A percentile compares a stretch with the other conserved stretches of the same genome.
These are phyloP conservation scores for Drosophila mayri DNA, from an alignment of 1,140 invertebrate genomes.

Conservation along the genomic window DNA sequence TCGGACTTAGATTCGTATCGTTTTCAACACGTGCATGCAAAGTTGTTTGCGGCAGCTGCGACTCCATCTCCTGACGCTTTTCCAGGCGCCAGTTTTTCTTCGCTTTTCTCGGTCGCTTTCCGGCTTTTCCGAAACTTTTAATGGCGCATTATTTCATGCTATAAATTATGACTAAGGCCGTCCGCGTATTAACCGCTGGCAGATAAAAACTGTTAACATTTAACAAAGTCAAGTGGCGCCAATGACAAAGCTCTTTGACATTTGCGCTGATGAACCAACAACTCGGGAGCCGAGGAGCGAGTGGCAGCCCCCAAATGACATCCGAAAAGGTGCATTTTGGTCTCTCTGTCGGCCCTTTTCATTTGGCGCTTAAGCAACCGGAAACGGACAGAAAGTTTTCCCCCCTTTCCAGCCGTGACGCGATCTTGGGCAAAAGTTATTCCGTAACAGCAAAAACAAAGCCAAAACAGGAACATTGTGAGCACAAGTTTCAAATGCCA, in stretches of 20 bases:
- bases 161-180: conserved; percentile 75
- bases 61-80: conserved; percentile 15
- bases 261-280: conserved; percentile 48
- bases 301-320: conserved; percentile 8
- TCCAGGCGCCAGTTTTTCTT: conserved; percentile 40
- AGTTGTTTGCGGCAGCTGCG: conserved; percentile 67
- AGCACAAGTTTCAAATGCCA: conserved; percentile 76
- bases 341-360: conserved; percentile 17
- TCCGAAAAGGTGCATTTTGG: conserved; percentile 25
- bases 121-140: conserved; percentile 66
- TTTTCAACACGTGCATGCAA: conserved; percentile 81
- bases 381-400: conserved; percentile 41
- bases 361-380: conserved; percentile 43
- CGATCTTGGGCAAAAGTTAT: conserved; percentile 49
- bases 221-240: conserved; percentile 63
- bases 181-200: conserved; percentile 50
- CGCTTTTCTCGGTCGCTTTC: conserved; percentile 8
- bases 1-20: conserved; percentile 77
- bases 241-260: conserved; percentile 54
- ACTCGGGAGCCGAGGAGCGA: neutral
- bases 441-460: conserved; percentile 32
- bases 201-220: conserved; percentile 78
- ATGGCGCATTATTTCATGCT: conserved; percentile 78
- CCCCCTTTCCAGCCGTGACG: conserved; percentile 28
- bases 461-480: conserved; percentile 48